Evolutionary conservation across 1,140 invertebrate species (phyloP), one percentile per base, ranked within the genome.

Genomic region (Rhynchophorus ferrugineus): DNA sequence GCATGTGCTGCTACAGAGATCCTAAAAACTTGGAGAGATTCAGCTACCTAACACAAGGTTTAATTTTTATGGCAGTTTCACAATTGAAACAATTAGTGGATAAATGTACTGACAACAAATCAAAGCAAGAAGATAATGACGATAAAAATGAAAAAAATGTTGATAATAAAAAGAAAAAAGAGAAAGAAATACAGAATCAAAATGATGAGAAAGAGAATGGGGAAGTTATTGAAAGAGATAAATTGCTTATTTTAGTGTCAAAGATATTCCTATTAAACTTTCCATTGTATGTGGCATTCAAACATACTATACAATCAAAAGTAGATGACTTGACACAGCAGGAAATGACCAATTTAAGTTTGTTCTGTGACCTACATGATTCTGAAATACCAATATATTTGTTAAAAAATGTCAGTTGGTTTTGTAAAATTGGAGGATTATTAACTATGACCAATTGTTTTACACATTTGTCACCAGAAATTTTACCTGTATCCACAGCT

Each of bases 1-100:
- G 91, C 67, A 89, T 91, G 82, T 93, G 89, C 70, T 89, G 88
- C 72, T 93, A 89, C 71, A 81, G 89, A 55, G 90, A 92, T 72
- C 78, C 80, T 45, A 91, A 91, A 70, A 92, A 93, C 66, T 89
- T 91, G 73, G 89, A 93, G 69, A 77, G 88, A 59, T 89, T 92
- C 62, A 90, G 89, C 70, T 77, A 87, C 62, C 73, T 92, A 44
- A 85, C 89, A 36, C 89, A 93, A 65, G 85, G 85, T 45, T 78
- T 92, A 53, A 80, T 92, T 39, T 79, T 79, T 54, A 73, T 84
- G 44, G 78, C 82, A 33, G 78, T 87, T 17, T 82, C 80, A 66
- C 83, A 87, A 66, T 70, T 87, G n/a, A 84, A 86, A 69, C 74
- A 77, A 58, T 77, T 87, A 49, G 71, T 74, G 17, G 79, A 84